A percentile compares a stretch with the other conserved stretches of the same genome.
phyloP scores from a whole-genome alignment of 2,113 vertebrate genomes.

The Meles meles region DNA sequence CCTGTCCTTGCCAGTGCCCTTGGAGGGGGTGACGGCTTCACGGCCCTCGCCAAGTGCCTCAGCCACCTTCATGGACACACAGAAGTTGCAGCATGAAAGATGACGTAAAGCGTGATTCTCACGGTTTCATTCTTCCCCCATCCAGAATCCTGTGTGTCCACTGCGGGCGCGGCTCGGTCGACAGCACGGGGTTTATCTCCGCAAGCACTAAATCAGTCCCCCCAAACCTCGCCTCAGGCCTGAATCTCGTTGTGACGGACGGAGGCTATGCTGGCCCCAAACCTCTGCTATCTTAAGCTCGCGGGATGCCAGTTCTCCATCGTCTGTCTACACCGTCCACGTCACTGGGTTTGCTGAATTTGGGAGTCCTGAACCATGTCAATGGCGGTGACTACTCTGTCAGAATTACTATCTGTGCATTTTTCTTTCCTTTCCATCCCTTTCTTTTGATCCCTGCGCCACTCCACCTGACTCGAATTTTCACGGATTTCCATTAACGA shows the following conservation, averaged over 20 bases:
- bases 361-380: background rate
- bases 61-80: conserved; percentile 73
- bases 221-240: background rate
- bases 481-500: background rate
- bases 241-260: no score
- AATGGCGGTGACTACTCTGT: fast-evolving
- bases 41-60: conserved; percentile 63
- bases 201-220: fast-evolving
- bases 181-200: fast-evolving
- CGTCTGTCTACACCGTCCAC: fast-evolving
- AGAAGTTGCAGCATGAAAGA: background rate
- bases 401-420: background rate
- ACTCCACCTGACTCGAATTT: background rate
- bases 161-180: fast-evolving
- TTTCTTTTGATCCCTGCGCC: fast-evolving
- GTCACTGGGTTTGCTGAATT: no score
- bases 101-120: fast-evolving
- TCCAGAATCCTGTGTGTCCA: fast-evolving
- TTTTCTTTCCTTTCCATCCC: background rate
- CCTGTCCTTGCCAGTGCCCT: conserved; percentile 79
- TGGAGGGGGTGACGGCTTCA: conserved; percentile 57
- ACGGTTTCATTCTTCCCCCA: fast-evolving
- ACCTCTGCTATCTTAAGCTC: background rate
- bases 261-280: fast-evolving
- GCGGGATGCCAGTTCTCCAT: fast-evolving